Evolutionary conservation across 53 echinoderm and acorn worm genomes (phyloP).

Genomic region (Apostichopus leukothele): DNA sequence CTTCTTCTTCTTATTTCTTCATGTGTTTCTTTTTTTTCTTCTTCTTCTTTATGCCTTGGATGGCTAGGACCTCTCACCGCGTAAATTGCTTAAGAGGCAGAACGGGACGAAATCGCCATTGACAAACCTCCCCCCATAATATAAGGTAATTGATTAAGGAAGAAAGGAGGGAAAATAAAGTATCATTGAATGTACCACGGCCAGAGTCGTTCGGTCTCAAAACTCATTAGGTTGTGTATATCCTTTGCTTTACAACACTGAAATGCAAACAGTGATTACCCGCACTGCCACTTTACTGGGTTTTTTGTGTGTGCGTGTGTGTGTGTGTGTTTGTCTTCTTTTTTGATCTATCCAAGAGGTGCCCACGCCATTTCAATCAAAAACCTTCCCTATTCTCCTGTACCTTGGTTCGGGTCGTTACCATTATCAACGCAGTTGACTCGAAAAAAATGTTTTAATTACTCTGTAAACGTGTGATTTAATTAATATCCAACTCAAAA

Average conservation of each 20-base stretch:
- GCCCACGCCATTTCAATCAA: too few species aligned
- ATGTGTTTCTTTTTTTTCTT: background rate
- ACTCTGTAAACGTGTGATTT: slow-evolving; percentile 6
- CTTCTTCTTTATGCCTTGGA: too few species aligned
- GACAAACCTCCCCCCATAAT: slow-evolving; percentile 26
- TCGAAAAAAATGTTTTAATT: background rate
- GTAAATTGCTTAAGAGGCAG: slow-evolving; percentile 48
- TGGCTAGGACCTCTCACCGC: slow-evolving; percentile 32
- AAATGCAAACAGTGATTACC: slow-evolving; percentile 40
- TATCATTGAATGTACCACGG: slow-evolving; percentile 29
- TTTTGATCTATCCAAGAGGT: too few species aligned
- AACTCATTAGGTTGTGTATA: slow-evolving; percentile 29
- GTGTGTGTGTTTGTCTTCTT: too few species aligned
- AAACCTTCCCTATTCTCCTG: too few species aligned
- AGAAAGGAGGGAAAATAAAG: background rate
- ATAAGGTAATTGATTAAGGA: slow-evolving; percentile 30
- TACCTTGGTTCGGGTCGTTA: background rate
- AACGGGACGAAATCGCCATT: slow-evolving; percentile 15
- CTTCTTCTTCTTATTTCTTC: background rate
- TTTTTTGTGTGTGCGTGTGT: too few species aligned
- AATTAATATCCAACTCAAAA: slow-evolving; percentile 6
- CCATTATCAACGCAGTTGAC: background rate
- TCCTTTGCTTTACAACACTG: slow-evolving; percentile 35
- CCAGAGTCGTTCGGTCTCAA: slow-evolving; percentile 23
- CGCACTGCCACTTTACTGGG: background rate